Evolutionary conservation across 2,888 invertebrate species (phyloP).

Genomic region (Macaria liturata): DNA sequence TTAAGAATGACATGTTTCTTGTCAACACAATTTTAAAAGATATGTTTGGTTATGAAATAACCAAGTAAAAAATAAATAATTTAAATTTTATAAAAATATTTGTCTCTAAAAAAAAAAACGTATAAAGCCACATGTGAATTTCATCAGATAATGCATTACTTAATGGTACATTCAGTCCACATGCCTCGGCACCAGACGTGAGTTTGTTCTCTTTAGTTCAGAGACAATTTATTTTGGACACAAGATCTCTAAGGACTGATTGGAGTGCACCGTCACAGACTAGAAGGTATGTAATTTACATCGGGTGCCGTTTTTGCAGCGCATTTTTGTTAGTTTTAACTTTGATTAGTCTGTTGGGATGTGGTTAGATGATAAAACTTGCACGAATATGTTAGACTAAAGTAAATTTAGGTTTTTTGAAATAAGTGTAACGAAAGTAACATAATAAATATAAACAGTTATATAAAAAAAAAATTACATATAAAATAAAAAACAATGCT

Average conservation of each 20-base stretch:
- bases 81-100: too few species aligned
- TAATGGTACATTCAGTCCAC: conserved; percentile 20
- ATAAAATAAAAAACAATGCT: too few species aligned
- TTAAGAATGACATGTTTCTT: too few species aligned
- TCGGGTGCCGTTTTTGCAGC: conserved; percentile 15
- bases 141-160: conserved; percentile 19
- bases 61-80: too few species aligned
- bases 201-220: not conserved
- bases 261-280: conserved; percentile 23
- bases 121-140: not conserved
- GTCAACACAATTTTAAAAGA: too few species aligned
- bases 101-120: too few species aligned
- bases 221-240: conserved; percentile 31
- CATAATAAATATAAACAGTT: too few species aligned
- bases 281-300: conserved; percentile 13
- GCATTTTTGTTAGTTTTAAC: conserved; percentile 25
- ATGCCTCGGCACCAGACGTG: conserved; percentile 3
- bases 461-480: too few species aligned
- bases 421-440: too few species aligned
- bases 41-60: too few species aligned
- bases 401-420: too few species aligned
- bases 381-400: not conserved
- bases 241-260: conserved; percentile 38
- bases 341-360: conserved; percentile 24
- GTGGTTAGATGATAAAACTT: not conserved